Percentiles rank a stretch among this genome's conserved stretches.
phyloP scores from a whole-genome alignment of 2,888 invertebrate genomes.

The Lasioglossum malachurum region DNA sequence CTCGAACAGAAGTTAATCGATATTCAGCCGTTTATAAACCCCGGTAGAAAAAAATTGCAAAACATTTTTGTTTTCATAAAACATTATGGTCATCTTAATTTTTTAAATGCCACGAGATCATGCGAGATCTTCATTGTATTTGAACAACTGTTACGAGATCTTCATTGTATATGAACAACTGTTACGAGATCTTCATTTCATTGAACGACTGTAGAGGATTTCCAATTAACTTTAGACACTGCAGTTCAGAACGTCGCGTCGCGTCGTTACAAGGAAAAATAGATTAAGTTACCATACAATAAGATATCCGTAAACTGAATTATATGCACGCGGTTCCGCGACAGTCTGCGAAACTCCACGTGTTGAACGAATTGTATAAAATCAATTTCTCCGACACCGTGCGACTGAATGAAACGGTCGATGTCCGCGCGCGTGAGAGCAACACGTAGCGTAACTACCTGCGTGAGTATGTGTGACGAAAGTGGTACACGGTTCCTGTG shows the following conservation, averaged over 20 bases:
- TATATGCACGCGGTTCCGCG: background rate
- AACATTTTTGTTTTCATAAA: too few relatives aligned
- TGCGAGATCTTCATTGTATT: background rate
- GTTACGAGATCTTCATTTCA: background rate
- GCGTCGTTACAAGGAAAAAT: background rate
- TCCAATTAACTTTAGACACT: background rate
- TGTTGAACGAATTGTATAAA: background rate
- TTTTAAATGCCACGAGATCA: too few relatives aligned
- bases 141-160: background rate
- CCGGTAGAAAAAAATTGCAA: too few relatives aligned
- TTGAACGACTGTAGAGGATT: background rate
- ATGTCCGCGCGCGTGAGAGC: background rate
- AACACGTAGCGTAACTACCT: background rate
- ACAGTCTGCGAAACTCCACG: background rate
- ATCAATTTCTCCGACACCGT: background rate
- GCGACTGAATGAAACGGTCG: constrained; percentile 37
- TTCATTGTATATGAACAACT: background rate
- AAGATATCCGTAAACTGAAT: background rate
- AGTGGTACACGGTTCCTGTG: constrained; percentile 55
- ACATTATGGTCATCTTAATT: too few relatives aligned
- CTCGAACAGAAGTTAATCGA: too few relatives aligned
- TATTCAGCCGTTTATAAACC: too few relatives aligned
- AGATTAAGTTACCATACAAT: background rate
- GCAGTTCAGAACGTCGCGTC: background rate
- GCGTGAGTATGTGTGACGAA: constrained; percentile 35